phyloP scores from a whole-genome alignment of 2,113 vertebrate species.

The Pangasianodon gigas region DNA sequence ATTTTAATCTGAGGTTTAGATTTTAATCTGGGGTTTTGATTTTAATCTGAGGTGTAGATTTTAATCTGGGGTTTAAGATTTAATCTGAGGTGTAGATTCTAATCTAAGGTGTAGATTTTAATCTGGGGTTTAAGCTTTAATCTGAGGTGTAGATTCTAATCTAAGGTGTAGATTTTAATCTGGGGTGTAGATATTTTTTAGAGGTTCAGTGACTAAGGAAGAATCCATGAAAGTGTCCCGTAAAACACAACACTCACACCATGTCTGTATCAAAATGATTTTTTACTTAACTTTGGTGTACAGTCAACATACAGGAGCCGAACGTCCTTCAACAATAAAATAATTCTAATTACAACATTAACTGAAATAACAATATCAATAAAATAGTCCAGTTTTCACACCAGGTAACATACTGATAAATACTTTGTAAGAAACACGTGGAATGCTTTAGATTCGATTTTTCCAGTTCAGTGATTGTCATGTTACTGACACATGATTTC shows the following conservation, averaged over 20 bases:
- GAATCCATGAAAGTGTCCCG: not conserved
- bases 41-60: not conserved
- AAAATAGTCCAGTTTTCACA: constrained; percentile 63
- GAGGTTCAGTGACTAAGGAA: not conserved
- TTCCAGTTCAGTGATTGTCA: constrained; percentile 57
- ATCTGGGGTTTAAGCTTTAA: not conserved
- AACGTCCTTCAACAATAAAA: constrained; percentile 68
- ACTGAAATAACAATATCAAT: constrained; percentile 63
- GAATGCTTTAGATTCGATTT: constrained; percentile 54
- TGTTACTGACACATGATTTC: constrained; percentile 46
- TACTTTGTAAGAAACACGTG: constrained; percentile 54
- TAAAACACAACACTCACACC: not conserved
- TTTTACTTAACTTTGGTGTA: constrained; percentile 66
- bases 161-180: not conserved
- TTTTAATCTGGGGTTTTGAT: not conserved
- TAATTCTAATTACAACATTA: constrained; percentile 62
- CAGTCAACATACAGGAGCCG: constrained; percentile 69
- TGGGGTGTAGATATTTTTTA: not conserved
- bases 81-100: not conserved
- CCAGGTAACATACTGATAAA: constrained; percentile 56
- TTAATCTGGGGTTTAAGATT: not conserved
- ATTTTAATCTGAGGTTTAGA: not conserved
- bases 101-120: too few relatives aligned
- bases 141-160: not conserved
- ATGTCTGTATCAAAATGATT: constrained; percentile 52